These are phyloP conservation scores for Scomber colias DNA, from an alignment of 2,113 vertebrate genomes.

Conservation along the genomic window DNA sequence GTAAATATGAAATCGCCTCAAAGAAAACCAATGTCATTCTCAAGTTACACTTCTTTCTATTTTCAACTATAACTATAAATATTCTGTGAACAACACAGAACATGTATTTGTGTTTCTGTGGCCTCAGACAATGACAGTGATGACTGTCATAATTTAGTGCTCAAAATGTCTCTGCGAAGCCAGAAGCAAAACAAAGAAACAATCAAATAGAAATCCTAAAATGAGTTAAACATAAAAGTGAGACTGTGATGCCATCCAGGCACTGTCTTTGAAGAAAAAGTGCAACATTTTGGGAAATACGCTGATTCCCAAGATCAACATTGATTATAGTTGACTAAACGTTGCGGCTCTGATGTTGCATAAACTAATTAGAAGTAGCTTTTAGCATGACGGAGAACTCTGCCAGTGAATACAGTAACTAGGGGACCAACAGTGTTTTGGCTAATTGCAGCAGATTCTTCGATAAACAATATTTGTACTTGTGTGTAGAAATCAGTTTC, in stretches of 20 bases:
- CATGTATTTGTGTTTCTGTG: not conserved
- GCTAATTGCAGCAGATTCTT: not conserved
- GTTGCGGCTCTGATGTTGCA: no score
- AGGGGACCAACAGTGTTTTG: not conserved
- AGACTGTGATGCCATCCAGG: not conserved
- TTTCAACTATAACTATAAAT: not conserved
- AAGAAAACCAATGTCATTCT: conserved; percentile 9
- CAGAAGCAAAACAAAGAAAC: conserved; percentile 6
- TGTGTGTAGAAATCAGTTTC: not conserved
- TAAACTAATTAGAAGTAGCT: not conserved
- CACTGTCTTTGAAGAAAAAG: no score
- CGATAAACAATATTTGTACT: not conserved
- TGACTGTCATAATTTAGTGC: not conserved
- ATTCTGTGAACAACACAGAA: not conserved
- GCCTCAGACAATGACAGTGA: not conserved
- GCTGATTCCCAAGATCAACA: not conserved
- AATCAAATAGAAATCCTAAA: not conserved
- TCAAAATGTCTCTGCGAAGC: conserved; percentile 2
- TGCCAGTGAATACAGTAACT: not conserved
- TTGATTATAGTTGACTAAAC: no score
- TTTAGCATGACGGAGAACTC: not conserved
- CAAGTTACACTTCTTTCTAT: not conserved
- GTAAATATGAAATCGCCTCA: not conserved
- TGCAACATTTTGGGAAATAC: not conserved
- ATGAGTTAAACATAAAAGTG: not conserved